Percentiles rank a stretch among this genome's conserved stretches.
Evolutionary conservation across 2,113 vertebrate species (phyloP).

Genomic region (Cephalopterus ornatus): DNA sequence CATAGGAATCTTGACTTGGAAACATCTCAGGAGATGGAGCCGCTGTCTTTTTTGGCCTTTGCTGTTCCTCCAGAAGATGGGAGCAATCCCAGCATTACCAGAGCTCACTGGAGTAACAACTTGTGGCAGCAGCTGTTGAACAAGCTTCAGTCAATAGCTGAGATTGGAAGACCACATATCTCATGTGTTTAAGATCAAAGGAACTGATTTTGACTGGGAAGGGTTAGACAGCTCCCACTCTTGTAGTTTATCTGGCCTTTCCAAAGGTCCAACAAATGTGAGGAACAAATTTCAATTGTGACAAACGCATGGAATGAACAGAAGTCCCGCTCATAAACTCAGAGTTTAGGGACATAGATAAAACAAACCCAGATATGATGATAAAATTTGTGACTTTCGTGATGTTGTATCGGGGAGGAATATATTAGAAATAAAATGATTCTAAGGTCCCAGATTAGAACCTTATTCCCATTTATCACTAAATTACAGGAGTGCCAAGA

Average conservation of each 20-base stretch:
- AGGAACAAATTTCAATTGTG: not conserved
- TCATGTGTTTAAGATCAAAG: not conserved
- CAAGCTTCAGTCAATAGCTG: not conserved
- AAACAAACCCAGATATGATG: not conserved
- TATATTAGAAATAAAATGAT: not conserved
- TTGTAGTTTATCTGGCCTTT: not conserved
- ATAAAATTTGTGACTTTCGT: not conserved
- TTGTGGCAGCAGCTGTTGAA: not conserved
- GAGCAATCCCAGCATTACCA: not conserved
- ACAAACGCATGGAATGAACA: not conserved
- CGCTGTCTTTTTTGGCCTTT: not conserved
- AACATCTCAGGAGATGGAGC: not conserved
- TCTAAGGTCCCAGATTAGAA: not conserved
- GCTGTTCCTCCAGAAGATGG: not conserved
- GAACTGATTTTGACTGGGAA: not conserved
- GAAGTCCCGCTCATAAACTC: not conserved
- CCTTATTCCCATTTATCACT: not conserved
- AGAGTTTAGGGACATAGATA: not conserved
- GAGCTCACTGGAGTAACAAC: not conserved
- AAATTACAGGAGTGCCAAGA: not conserved
- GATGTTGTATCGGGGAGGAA: not conserved
- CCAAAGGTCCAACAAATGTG: not conserved
- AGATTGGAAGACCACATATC: not conserved
- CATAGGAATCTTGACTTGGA: not conserved
- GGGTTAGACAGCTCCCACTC: not conserved